phyloP scores from a whole-genome alignment of 2,888 invertebrate species.

The Busseola fusca region DNA sequence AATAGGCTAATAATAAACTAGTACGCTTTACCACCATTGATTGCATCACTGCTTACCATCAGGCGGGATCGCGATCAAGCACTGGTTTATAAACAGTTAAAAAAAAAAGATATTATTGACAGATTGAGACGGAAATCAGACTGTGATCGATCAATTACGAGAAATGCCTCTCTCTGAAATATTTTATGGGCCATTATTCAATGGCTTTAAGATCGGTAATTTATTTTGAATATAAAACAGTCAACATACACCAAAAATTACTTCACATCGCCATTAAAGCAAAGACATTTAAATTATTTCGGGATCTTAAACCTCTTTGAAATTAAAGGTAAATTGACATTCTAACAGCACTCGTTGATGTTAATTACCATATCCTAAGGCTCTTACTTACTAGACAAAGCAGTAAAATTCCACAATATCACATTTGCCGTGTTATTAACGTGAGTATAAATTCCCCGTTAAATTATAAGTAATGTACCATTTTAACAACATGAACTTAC shows the following conservation, averaged over 20 bases:
- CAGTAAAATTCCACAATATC: constrained; percentile 20
- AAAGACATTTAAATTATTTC: not conserved
- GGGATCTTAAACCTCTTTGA: not conserved
- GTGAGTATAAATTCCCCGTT: constrained; percentile 48
- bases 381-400: constrained; percentile 18
- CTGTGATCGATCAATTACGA: not conserved
- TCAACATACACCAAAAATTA: not conserved
- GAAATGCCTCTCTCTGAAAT: not conserved
- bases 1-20: too few species aligned
- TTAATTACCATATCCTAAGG: not conserved
- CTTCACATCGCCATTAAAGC: not conserved
- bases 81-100: too few species aligned
- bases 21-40: too few species aligned
- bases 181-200: constrained; percentile 27
- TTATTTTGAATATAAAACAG: constrained; percentile 6
- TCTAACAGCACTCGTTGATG: not conserved
- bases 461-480: constrained; percentile 58
- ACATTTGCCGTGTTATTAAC: constrained; percentile 40
- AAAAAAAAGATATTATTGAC: too few species aligned
- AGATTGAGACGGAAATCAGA: not conserved
- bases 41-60: too few species aligned
- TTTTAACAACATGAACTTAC: constrained; percentile 54
- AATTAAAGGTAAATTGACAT: not conserved
- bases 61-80: too few species aligned
- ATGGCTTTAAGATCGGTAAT: constrained; percentile 3